phyloP scores from a whole-genome alignment of 2,888 invertebrate species.

The Rhingia rostrata region DNA sequence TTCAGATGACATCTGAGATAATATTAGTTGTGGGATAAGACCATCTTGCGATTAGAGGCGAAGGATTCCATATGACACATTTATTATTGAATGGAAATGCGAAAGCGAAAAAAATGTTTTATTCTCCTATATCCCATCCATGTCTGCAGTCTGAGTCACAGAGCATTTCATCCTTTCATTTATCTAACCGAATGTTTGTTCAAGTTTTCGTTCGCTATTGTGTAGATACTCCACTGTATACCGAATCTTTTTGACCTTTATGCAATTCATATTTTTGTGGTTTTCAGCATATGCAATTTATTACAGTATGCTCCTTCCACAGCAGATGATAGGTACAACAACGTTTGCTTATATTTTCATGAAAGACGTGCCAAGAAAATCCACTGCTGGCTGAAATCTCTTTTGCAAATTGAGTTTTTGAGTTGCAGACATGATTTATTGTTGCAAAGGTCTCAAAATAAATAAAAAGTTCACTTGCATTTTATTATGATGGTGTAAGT shows the following conservation, averaged over 20 bases:
- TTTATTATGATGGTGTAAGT: slow-evolving; percentile 37
- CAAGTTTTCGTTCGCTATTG: slow-evolving; percentile 11
- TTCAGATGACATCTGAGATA: slow-evolving; percentile 39
- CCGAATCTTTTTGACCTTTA: slow-evolving; percentile 65
- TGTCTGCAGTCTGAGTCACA: slow-evolving; percentile 37
- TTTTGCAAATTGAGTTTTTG: slow-evolving; percentile 72
- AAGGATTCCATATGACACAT: slow-evolving; percentile 66
- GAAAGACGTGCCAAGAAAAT: slow-evolving; percentile 71
- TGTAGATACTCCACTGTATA: slow-evolving; percentile 4
- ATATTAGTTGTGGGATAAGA: slow-evolving; percentile 32
- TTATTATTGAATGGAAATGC: slow-evolving; percentile 46
- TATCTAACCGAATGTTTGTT: slow-evolving; percentile 54
- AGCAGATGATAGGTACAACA: slow-evolving; percentile 40
- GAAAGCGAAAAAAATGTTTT: slow-evolving; percentile 1
- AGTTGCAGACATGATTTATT: slow-evolving; percentile 73
- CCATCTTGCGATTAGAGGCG: slow-evolving; percentile 28
- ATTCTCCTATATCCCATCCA: background rate
- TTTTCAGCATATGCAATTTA: slow-evolving; percentile 72
- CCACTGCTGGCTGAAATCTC: slow-evolving; percentile 69
- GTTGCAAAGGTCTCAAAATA: slow-evolving; percentile 54
- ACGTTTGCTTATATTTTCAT: slow-evolving; percentile 54
- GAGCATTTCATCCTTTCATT: slow-evolving; percentile 45
- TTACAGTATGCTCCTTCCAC: slow-evolving; percentile 57
- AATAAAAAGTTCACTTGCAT: slow-evolving; percentile 55
- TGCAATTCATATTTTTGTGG: slow-evolving; percentile 71